Base-by-base conservation (phyloP, 2,888 invertebrate genomes). In the Notodonta dromedarius region DNA sequence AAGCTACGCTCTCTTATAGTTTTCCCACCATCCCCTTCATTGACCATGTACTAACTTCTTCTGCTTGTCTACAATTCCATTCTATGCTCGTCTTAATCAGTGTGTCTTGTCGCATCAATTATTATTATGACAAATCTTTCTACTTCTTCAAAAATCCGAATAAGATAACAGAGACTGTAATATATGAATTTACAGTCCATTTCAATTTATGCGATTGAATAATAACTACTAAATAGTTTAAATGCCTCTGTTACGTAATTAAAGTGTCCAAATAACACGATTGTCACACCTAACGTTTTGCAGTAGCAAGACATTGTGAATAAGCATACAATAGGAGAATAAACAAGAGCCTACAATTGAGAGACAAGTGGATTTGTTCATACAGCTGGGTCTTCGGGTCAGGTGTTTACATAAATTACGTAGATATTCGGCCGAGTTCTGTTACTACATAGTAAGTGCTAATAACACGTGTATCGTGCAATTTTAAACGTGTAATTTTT, bases 321-420 rank as follows among this genome's bases (percentile, higher is more conserved):
- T 53, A 54, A 4, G 51, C 32, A 56, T 48, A 68, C 16, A 48
- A 54, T 58, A 14, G 52, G 44, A 48, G 13, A 42, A 48, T 50
- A 14, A 4, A 60, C n/a, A 57, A 55, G 46, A n/a, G 13, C 42
- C 46, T 24, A 39, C 46, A 12, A 60, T 42, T 35, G 39, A 54
- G 12, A 11, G 5, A 51, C 56, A 63, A 51, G 50, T 24, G 35
- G 46, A 48, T 72, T 63, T 69, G 57, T 59, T 66, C 62, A 69
- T 60, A 66, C 58, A 57, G 53, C 53, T 67, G 14, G 68, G 71
- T 77, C 73, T 77, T 71, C 74, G 63, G 77, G 79, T 79, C 79
- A 80, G 63, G 66, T 67, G 66, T 63, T 71, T 71, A 59, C 70
- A 77, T 76, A 67, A 60, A 62, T 70, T 53, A 70, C 56, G 64